Percentiles rank a stretch among this genome's conserved stretches.
Evolutionary conservation across 2,888 invertebrate species (phyloP).

Genomic region (Ophonus ardosiacus): DNA sequence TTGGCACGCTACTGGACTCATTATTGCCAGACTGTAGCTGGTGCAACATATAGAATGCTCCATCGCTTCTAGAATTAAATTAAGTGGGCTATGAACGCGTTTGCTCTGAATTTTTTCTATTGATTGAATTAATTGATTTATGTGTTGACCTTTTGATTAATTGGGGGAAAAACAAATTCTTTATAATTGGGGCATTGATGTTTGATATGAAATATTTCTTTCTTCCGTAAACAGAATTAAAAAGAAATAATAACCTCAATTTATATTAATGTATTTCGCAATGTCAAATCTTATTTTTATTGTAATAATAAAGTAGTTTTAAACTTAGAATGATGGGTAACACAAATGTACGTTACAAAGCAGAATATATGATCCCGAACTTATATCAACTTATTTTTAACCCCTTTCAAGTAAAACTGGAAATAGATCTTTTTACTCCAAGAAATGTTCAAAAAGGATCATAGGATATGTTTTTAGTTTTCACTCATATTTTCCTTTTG

Average conservation of each 20-base stretch:
- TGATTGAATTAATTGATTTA: slow-evolving; percentile 36
- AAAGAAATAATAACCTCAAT: neutral
- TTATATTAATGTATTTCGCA: neutral
- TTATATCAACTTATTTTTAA: neutral
- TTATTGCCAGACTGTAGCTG: neutral
- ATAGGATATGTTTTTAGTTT: neutral
- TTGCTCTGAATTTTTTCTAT: slow-evolving; percentile 20
- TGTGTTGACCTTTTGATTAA: slow-evolving; percentile 1
- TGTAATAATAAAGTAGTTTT: neutral
- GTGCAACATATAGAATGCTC: neutral
- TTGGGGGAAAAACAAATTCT: slow-evolving; percentile 1
- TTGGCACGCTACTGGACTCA: neutral
- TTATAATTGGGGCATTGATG: neutral
- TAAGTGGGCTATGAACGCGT: neutral
- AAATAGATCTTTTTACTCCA: neutral
- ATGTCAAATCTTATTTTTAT: neutral
- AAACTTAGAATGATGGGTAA: neutral
- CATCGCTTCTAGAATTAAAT: neutral
- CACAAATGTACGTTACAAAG: neutral
- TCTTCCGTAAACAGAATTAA: neutral
- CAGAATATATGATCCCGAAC: neutral
- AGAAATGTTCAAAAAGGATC: neutral
- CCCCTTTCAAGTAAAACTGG: neutral
- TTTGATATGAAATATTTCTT: neutral
- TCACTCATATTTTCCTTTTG: neutral